Base-by-base conservation (phyloP, 2,113 vertebrate genomes). In the Peucedramus taeniatus region DNA sequence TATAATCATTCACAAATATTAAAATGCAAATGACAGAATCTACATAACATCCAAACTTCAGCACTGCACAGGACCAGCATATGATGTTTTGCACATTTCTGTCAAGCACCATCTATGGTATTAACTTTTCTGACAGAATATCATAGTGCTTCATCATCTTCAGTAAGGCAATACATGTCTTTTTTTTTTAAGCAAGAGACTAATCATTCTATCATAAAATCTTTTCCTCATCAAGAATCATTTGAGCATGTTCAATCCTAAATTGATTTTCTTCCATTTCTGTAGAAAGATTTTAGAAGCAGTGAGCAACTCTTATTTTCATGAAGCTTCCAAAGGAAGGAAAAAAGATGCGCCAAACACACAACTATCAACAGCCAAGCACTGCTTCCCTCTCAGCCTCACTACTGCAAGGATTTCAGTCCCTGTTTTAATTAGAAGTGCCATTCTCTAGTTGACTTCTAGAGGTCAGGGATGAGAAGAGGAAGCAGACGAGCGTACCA, bases 21-120 rank as follows among this genome's bases (percentile, higher is more conserved):
- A 92, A 95, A 90, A 93, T 76, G 69, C 31, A 94, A 95, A 74
- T 88, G 10, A 87, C 47, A 75, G 45, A 86, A 75, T 59, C 72
- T 64, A 92, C 30, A 17, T 21, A 87, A 83, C 27, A 77, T 42
- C 21, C 35, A 51, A 86, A 75, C 47, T 88, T 65, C 47, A 81
- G n/a, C 72, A 33, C 1, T 54, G 60, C 45, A 81, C 74, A 91
- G 22, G 37, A 75, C 4, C 9, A 12, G 77, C 15, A 74, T 60
- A 59, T 11, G 14, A 66, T 1, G 2, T 44, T 89, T 75, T n/a
- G 39, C 35, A 63, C 15, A n/a, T 66, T 78, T 60, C 27, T 49
- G 21, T 51, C 64, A 83, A 87, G n/a, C 45, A 69, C 6, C 13
- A 77, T 35, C 21, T 51, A 72, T 1, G 2, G n/a, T 20, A 84